Base-by-base conservation (phyloP, 2,888 invertebrate species). In the Tillus elongatus region DNA sequence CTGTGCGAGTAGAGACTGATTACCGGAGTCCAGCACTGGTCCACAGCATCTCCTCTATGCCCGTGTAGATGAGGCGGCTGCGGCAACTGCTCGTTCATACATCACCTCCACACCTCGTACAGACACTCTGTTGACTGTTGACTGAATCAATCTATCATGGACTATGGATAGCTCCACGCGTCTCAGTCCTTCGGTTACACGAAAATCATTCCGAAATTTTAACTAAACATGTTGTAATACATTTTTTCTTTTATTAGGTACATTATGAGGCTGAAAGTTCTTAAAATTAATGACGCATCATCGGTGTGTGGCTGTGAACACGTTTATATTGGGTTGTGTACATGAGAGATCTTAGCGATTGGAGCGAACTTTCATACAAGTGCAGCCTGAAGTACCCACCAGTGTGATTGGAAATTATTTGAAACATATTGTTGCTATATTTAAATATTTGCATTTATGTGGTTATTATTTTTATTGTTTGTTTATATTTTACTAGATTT, bases 261-360 rank as follows among this genome's bases (percentile, higher is more conserved):
- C n/a, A 10, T 24, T 13, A 55, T 57, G 58, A 61, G 60, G 59
- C 58, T 61, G 58, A 58, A 54, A 53, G 49, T 54, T 51, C 42
- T 49, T 51, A 46, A 47, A 50, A 47, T 46, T 44, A n/a, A n/a
- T 56, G 57, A 58, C 53, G 57, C 57, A 58, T 61, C 58, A 54
- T 61, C 56, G 58, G 59, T 60, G 59, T 61, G 61, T 62, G 63
- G 62, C 62, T 63, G 62, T 63, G 62, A 63, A 58, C 54, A 58
- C 52, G 53, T 55, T 56, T 53, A 49, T 45, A 53, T 54, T 58
- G 58, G 56, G 58, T 59, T 60, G 59, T 60, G 55, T 56, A 53
- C 43, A 52, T 49, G 46, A 41, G 40, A 51, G 44, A 48, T 47
- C 44, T 36, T 39, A 48, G 54, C 53, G 56, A 52, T 52, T 47